A percentile compares a stretch with the other conserved stretches of the same genome.
Conservation (phyloP, 2,113 vertebrate species). For the Apistogramma diplotaenia region DNA sequence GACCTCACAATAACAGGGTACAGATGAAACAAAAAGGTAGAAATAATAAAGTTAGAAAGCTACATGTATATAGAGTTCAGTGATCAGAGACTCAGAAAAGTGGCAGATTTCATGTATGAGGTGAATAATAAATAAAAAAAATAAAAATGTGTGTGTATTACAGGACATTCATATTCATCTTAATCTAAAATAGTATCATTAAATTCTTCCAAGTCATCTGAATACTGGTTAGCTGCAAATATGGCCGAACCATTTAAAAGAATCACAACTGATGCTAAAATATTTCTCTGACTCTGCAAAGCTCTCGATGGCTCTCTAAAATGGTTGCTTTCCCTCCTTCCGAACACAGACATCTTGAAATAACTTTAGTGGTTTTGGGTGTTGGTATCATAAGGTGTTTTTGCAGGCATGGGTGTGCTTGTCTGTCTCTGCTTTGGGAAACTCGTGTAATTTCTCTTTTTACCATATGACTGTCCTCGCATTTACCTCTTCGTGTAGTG, state of each 20-base stretch:
- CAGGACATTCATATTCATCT: neutral
- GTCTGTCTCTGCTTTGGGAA: slow-evolving; percentile 43
- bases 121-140: neutral
- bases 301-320: neutral
- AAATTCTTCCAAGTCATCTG: neutral
- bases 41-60: neutral
- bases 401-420: slow-evolving; percentile 51
- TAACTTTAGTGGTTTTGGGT: slow-evolving; percentile 55
- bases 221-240: neutral
- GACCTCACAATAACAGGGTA: neutral
- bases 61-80: neutral
- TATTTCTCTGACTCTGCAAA: neutral
- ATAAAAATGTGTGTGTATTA: neutral
- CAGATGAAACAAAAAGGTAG: neutral
- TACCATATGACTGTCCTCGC: slow-evolving; percentile 63
- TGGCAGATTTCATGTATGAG: neutral
- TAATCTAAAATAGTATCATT: neutral
- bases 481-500: slow-evolving; percentile 34
- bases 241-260: neutral
- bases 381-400: slow-evolving; percentile 42
- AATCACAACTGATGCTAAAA: neutral
- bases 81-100: neutral
- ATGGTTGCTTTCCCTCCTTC: neutral
- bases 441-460: slow-evolving; percentile 63
- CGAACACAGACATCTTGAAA: neutral